Evolutionary conservation across 2,113 vertebrate species (phyloP), one percentile per base, ranked within the genome.

Genomic region (Pagrus major): DNA sequence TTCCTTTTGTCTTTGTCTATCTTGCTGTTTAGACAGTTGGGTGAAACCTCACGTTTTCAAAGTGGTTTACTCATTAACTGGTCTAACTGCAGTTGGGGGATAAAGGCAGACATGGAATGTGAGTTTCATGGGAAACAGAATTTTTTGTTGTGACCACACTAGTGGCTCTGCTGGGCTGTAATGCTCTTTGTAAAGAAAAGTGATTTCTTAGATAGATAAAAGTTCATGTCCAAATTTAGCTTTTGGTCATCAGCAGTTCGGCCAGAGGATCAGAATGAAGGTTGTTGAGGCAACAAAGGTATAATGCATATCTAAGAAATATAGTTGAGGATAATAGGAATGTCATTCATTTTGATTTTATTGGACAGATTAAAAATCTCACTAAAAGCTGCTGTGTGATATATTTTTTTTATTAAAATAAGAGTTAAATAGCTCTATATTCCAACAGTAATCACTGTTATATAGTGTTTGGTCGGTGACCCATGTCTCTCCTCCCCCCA

Each of bases 1-100:
- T n/a, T n/a, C n/a, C n/a, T n/a, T n/a, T n/a, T n/a, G n/a, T n/a
- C n/a, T n/a, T n/a, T n/a, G n/a, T n/a, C n/a, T n/a, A n/a, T 42
- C 3, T 29, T 6, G 1, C 16, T 52, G 35, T 52, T 23, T 5
- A 37, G 37, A 49, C 35, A 55, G 31, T n/a, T 12, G 0, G 49
- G 59, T 5, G 2, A 71, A n/a, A 55, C 9, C 51, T 72, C 51
- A 37, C 0, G 5, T 51, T 82, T 82, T 69, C 11, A n/a, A 16
- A 58, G 35, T 18, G 59, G 65, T 44, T 66, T 76, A 88, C 60
- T 80, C 4, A 75, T 78, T 80, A 68, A 82, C 59, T 23, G 11
- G 5, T 65, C 58, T 49, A 23, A 71, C 66, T 66, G 35, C 4
- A 27, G 44, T 10, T 29, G 1, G 52, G 56, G 41, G 20, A 75